Evolutionary conservation across 2,797 vertebrate species (phyloP).

Genomic region (Meda fulgida): DNA sequence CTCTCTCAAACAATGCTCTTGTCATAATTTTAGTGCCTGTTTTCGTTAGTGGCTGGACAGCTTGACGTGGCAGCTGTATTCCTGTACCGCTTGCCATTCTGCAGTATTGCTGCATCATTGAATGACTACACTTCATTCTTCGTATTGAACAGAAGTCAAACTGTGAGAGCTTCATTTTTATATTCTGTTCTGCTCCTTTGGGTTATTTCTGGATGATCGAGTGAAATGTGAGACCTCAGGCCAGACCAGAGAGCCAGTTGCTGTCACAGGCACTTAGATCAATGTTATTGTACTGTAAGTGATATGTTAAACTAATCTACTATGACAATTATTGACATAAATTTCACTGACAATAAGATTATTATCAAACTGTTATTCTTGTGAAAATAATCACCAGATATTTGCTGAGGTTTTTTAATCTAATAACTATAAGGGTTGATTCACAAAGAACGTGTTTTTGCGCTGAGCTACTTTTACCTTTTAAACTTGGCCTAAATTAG

Average conservation of each 20-base stretch:
- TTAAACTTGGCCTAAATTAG: not conserved
- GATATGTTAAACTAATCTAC: constrained; percentile 13
- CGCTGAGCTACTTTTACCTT: not conserved
- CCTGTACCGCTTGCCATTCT: not conserved
- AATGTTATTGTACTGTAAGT: not conserved
- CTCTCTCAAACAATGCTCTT: constrained; percentile 4
- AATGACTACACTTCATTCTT: constrained; percentile 33
- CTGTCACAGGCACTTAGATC: not conserved
- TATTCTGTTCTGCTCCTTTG: constrained; percentile 40
- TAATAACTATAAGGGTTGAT: not conserved
- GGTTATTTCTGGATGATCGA: constrained; percentile 53
- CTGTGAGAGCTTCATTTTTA: constrained; percentile 33
- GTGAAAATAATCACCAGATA: not conserved
- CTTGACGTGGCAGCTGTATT: not conserved
- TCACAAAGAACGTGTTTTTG: not conserved
- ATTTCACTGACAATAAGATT: not conserved
- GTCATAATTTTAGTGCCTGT: not conserved
- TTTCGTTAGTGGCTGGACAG: not conserved
- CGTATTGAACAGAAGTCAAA: constrained; percentile 19
- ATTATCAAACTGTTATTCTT: not conserved
- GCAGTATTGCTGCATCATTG: constrained; percentile 36
- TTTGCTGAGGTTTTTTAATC: not conserved
- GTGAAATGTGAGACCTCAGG: constrained; percentile 45
- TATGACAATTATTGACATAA: not conserved
- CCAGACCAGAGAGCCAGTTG: constrained; percentile 2